Conservation (phyloP, 2,797 vertebrate genomes). For the Hydrolagus colliei region DNA sequence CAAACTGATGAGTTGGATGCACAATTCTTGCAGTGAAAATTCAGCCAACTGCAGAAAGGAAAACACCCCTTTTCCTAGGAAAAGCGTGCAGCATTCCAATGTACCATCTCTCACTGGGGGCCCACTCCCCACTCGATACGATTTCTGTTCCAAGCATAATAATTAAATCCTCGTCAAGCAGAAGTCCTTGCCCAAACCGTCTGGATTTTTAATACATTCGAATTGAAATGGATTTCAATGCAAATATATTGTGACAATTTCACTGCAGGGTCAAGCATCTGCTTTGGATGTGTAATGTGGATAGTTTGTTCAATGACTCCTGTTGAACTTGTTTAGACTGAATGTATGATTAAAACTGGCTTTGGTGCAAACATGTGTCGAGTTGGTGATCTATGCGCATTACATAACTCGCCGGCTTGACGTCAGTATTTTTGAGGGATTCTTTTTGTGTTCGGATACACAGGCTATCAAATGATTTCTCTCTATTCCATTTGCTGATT, state of each 20-base stretch:
- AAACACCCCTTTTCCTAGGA: background rate
- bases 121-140: no score
- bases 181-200: background rate
- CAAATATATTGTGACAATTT: background rate
- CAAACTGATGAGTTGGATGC: background rate
- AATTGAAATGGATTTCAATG: background rate
- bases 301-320: background rate
- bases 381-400: background rate
- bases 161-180: background rate
- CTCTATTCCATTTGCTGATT: no score
- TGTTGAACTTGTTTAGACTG: background rate
- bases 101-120: no score
- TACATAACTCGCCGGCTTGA: background rate
- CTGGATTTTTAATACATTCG: background rate
- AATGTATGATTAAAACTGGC: conserved; percentile 3
- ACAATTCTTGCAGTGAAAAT: background rate
- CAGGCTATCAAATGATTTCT: background rate
- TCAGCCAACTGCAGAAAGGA: background rate
- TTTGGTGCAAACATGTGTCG: background rate
- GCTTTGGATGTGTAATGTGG: background rate
- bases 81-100: background rate
- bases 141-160: background rate
- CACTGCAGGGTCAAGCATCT: background rate
- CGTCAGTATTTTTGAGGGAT: background rate
- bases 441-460: background rate